Evolutionary conservation across 1,140 invertebrate genomes (phyloP).

Genomic region (Formica exsecta): DNA sequence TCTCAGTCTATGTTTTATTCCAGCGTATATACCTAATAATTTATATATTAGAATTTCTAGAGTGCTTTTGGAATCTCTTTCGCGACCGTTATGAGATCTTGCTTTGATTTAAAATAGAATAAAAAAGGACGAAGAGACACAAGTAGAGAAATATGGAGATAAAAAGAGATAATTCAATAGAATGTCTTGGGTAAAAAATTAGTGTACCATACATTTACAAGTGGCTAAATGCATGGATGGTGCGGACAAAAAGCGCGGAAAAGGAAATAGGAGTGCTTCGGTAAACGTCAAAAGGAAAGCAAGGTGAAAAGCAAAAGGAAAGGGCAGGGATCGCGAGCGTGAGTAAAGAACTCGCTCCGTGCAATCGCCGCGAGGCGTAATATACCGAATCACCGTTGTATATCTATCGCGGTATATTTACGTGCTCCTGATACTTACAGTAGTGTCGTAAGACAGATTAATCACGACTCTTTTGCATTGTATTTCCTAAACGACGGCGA

Average conservation of each 20-base stretch:
- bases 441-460: constrained; percentile 54
- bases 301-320: constrained; percentile 69
- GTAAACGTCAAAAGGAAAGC: constrained; percentile 46
- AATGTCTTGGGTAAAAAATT: neutral
- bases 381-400: neutral
- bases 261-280: constrained; percentile 28
- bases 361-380: constrained; percentile 26
- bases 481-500: constrained; percentile 25
- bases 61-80: neutral
- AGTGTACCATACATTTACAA: neutral
- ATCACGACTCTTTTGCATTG: constrained; percentile 45
- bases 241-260: constrained; percentile 29
- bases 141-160: neutral
- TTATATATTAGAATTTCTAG: neutral
- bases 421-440: constrained; percentile 40
- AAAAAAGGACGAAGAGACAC: too few relatives aligned
- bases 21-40: too few relatives aligned
- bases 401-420: neutral
- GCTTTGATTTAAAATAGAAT: neutral
- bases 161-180: neutral
- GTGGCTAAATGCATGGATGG: neutral
- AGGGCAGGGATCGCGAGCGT: constrained; percentile 52
- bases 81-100: neutral
- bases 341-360: constrained; percentile 41
- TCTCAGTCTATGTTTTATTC: too few relatives aligned